Base-by-base conservation (phyloP, 2,113 vertebrate genomes). In the Aramus guarauna region DNA sequence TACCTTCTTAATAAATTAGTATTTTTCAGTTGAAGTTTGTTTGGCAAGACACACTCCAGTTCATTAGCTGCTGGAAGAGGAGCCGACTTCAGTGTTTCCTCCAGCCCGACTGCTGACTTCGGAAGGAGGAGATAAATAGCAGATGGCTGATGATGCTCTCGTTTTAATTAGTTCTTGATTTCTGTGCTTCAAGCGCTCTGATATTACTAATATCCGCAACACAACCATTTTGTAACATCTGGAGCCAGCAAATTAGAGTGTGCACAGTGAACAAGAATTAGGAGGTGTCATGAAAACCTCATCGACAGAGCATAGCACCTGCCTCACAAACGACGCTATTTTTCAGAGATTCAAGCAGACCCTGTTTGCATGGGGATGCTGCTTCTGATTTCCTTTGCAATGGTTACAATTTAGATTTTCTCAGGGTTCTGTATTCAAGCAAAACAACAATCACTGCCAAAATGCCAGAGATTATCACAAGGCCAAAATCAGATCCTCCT, bases 1-100 rank as follows among this genome's bases (percentile, higher is more conserved):
- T 97, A 98, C 85, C 92, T 98, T 96, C 91, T 94, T 73, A 94
- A 96, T 94, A 97, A 95, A 96, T 94, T 97, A 95, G 85, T 50
- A 76, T 69, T 93, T 95, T 92, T 77, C 75, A 80, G 79, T 83
- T 91, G 92, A 94, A 91, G 83, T 95, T 89, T 95, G 90, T 88
- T 95, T 96, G 91, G 93, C 92, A 86, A 96, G 87, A 95, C 83
- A 93, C 78, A 80, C 89, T 94, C 90, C 88, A 91, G 94, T 94
- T 96, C 94, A 72, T 96, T 88, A 96, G 90, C 92, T 92, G 63
- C 88, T 76, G 79, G 67, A 72, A 92, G 89, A 94, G 77, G 66
- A 94, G 76, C 37, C 4, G 53, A 39, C 43, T 79, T 32, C 52
- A 55, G 71, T 30, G 53, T 34, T 86, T 96, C 75, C 92, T 95